Conservation (phyloP, 2,113 vertebrate species). For the Anolis carolinensis region DNA sequence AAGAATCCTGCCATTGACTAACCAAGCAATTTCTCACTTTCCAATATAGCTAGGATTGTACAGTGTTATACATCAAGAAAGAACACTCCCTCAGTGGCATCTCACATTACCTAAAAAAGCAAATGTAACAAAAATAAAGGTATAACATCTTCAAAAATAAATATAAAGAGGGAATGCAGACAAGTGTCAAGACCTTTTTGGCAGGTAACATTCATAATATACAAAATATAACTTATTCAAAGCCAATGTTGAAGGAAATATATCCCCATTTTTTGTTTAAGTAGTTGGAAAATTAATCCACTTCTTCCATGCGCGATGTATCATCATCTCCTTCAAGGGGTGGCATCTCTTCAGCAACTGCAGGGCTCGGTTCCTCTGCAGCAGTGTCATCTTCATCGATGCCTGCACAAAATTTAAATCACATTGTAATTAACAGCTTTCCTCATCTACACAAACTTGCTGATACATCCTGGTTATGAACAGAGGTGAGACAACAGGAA, state of each 20-base stretch:
- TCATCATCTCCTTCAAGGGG: constrained; percentile 94
- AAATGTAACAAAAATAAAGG: constrained; percentile 81
- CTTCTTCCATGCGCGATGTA: constrained; percentile 96
- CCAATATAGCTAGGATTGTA: constrained; percentile 63
- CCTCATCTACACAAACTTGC: no score
- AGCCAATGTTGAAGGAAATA: constrained; percentile 66
- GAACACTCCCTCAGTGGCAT: constrained; percentile 71
- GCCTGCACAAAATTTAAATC: constrained; percentile 71
- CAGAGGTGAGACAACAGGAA: no score
- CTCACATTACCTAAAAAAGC: constrained; percentile 71
- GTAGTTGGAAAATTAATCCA: constrained; percentile 79
- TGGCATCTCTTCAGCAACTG: constrained; percentile 91
- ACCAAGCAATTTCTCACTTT: constrained; percentile 63
- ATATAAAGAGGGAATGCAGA: constrained; percentile 74
- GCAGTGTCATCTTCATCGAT: constrained; percentile 92
- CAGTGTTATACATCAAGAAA: constrained; percentile 62
- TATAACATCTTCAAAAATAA: constrained; percentile 76
- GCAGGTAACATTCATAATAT: constrained; percentile 71
- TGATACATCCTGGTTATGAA: no score
- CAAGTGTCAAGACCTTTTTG: constrained; percentile 65
- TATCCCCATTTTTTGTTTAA: constrained; percentile 55
- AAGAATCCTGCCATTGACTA: constrained; percentile 69
- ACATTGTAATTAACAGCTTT: no score
- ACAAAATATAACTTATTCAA: constrained; percentile 67
- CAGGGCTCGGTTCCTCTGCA: constrained; percentile 79